Percentiles rank a stretch among this genome's conserved stretches.
Evolutionary conservation across 2,888 invertebrate species (phyloP).

Genomic region (Pinctada fucata): DNA sequence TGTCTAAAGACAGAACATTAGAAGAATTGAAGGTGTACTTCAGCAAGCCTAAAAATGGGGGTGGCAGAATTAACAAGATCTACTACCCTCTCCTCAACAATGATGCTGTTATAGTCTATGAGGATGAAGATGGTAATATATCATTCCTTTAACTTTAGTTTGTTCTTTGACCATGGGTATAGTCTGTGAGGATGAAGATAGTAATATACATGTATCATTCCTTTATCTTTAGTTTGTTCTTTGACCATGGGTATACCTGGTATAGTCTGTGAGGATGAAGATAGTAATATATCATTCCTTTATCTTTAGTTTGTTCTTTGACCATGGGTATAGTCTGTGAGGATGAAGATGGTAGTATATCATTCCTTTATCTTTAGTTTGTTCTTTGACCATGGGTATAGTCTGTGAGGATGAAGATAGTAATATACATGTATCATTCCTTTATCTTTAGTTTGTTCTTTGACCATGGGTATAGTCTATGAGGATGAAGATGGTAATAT

Average conservation of each 20-base stretch:
- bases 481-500: no score
- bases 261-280: background rate
- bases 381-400: no score
- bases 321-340: no score
- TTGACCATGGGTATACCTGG: background rate
- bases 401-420: no score
- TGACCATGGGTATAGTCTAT: no score
- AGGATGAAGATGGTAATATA: conserved; percentile 47
- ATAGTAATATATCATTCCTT: no score
- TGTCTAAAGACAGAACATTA: conserved; percentile 7
- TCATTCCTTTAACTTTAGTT: background rate
- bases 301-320: no score
- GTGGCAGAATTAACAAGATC: conserved; percentile 51
- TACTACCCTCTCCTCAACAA: conserved; percentile 62
- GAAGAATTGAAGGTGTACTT: conserved; percentile 54
- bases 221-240: no score
- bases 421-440: no score
- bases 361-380: no score
- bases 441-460: no score
- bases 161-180: background rate
- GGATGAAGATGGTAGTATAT: no score
- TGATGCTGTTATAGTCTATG: conserved; percentile 61
- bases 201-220: background rate
- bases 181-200: background rate
- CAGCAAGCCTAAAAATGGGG: conserved; percentile 50